Evolutionary conservation across 2,888 invertebrate species (phyloP).

Genomic region (Maniola hyperantus): DNA sequence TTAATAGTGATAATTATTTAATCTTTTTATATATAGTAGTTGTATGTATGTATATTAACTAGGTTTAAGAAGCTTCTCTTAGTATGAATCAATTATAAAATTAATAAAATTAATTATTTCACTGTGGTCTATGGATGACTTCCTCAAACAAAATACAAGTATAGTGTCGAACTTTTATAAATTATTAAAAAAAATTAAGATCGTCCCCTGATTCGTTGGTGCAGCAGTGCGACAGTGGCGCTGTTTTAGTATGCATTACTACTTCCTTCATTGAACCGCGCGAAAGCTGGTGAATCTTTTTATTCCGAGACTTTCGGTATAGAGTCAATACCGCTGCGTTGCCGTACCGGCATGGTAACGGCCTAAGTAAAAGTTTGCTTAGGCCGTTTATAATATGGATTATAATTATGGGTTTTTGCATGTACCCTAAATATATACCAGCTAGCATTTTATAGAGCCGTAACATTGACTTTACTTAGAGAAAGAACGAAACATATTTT

Average conservation of each 20-base stretch:
- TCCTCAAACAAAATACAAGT: neutral
- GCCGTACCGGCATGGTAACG: neutral
- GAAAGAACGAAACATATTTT: too few relatives aligned
- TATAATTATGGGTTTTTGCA: too few relatives aligned
- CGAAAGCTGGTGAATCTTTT: neutral
- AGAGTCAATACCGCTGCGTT: neutral
- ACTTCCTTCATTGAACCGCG: too few relatives aligned
- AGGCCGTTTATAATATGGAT: too few relatives aligned
- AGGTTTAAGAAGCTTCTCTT: neutral
- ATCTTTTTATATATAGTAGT: neutral
- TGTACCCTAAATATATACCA: too few relatives aligned
- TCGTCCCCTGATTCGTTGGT: neutral
- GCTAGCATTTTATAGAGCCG: too few relatives aligned
- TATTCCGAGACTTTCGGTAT: neutral
- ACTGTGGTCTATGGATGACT: neutral
- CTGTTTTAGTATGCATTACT: neutral
- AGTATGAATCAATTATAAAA: constrained; percentile 1
- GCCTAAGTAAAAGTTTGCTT: neutral
- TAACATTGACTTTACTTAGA: too few relatives aligned
- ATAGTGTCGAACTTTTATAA: neutral
- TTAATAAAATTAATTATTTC: neutral
- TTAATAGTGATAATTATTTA: constrained; percentile 9
- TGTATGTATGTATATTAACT: constrained; percentile 13
- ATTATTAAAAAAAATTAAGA: too few relatives aligned
- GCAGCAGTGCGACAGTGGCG: neutral